Conservation (phyloP, 2,888 invertebrate genomes). For the Troides helena region DNA sequence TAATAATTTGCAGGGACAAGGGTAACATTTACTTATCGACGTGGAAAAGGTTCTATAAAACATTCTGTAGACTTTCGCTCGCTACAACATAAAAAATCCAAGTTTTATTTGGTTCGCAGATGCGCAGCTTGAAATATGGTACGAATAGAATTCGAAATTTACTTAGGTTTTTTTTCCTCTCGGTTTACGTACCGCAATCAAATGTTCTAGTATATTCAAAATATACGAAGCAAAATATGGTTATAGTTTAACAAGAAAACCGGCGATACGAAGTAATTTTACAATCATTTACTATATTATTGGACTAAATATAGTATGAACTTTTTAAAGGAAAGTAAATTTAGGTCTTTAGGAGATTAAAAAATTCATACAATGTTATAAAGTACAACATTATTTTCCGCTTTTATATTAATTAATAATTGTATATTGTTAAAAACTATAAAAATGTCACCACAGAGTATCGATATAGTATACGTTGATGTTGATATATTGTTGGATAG, state of each 20-base stretch:
- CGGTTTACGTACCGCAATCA: conserved; percentile 13
- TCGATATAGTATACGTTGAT: neutral
- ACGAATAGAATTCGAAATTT: conserved; percentile 48
- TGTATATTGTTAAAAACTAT: neutral
- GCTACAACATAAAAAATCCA: conserved; percentile 47
- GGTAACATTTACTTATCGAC: conserved; percentile 75
- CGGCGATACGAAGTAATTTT: too few relatives aligned
- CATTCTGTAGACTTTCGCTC: conserved; percentile 53
- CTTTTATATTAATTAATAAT: neutral
- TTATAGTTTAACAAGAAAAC: too few relatives aligned
- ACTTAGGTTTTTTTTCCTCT: conserved; percentile 39
- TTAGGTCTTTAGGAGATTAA: too few relatives aligned
- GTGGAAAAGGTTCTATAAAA: conserved; percentile 70
- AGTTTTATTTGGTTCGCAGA: conserved; percentile 57
- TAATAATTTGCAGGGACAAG: conserved; percentile 66
- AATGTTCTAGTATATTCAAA: neutral
- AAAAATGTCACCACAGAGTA: neutral
- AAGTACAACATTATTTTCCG: neutral
- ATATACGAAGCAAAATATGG: neutral
- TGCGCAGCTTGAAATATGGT: conserved; percentile 40
- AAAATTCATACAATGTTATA: too few relatives aligned
- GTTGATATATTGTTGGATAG: too few relatives aligned
- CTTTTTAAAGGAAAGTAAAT: too few relatives aligned
- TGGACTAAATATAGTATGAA: too few relatives aligned
- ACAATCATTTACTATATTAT: too few relatives aligned